phyloP scores from a whole-genome alignment of 2,888 invertebrate genomes.

The Clepsis dumicolana region DNA sequence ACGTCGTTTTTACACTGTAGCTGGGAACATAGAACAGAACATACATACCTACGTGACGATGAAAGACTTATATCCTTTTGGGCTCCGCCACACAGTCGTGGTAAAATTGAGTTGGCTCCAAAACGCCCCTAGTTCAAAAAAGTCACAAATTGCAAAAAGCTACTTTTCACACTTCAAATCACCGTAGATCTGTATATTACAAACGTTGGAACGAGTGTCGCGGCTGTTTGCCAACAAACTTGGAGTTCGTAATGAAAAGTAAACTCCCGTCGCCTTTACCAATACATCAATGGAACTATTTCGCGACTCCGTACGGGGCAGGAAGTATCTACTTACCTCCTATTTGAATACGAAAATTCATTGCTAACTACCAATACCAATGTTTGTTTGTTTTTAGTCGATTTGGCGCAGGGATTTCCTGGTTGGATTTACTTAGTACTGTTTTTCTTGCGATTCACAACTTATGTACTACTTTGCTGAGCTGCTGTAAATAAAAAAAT shows the following conservation, averaged over 20 bases:
- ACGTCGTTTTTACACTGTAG: no score
- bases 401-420: background rate
- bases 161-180: conserved; percentile 12
- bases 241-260: conserved; percentile 78
- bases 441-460: background rate
- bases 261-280: conserved; percentile 64
- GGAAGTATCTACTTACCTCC: conserved; percentile 72
- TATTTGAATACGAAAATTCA: conserved; percentile 47
- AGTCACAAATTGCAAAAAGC: background rate
- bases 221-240: conserved; percentile 78
- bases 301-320: conserved; percentile 58
- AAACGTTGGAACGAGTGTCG: conserved; percentile 59
- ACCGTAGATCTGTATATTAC: conserved; percentile 14
- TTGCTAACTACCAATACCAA: conserved; percentile 2
- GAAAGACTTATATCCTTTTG: no score
- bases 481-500: no score
- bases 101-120: background rate
- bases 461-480: no score
- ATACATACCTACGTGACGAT: no score
- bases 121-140: background rate
- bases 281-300: conserved; percentile 79
- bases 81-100: no score
- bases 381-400: conserved; percentile 1
- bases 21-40: no score
- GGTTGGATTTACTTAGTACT: background rate